Conservation (phyloP, 2,888 invertebrate genomes). For the Scaeva pyrastri region DNA sequence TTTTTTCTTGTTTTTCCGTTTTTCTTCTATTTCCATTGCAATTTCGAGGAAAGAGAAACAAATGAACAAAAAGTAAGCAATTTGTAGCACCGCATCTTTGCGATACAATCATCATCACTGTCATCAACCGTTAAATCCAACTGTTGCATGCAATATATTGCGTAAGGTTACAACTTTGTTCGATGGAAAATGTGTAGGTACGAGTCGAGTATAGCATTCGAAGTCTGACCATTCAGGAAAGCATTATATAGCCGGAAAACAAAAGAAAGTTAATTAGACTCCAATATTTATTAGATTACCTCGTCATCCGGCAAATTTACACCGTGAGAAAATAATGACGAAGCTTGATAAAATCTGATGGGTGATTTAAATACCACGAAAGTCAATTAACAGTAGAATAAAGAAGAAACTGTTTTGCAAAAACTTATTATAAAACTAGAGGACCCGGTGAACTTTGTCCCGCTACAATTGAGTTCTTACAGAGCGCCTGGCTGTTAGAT, state of each 20-base stretch:
- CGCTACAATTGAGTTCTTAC: no score
- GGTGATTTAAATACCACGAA: no score
- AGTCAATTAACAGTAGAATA: no score
- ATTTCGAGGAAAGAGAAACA: not conserved
- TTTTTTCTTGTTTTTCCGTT: slow-evolving; percentile 2
- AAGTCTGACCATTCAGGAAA: slow-evolving; percentile 32
- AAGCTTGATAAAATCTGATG: no score
- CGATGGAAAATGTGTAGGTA: not conserved
- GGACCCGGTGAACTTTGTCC: no score
- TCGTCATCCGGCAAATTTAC: slow-evolving; percentile 36
- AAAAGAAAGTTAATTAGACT: slow-evolving; percentile 70
- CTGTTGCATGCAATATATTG: slow-evolving; percentile 28
- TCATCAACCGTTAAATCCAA: slow-evolving; percentile 58
- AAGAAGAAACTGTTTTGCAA: no score
- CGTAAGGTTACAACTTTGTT: slow-evolving; percentile 48
- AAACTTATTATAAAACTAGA: no score
- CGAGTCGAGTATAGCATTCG: not conserved
- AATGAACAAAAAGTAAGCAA: slow-evolving; percentile 24
- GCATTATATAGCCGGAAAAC: slow-evolving; percentile 55
- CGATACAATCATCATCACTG: slow-evolving; percentile 44
- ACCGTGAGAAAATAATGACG: not conserved
- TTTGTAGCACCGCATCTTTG: slow-evolving; percentile 50
- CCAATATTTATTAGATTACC: slow-evolving; percentile 59
- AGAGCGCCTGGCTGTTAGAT: no score
- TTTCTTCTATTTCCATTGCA: not conserved